Conservation (phyloP, 1,140 invertebrate species). For the Grapholita molesta region DNA sequence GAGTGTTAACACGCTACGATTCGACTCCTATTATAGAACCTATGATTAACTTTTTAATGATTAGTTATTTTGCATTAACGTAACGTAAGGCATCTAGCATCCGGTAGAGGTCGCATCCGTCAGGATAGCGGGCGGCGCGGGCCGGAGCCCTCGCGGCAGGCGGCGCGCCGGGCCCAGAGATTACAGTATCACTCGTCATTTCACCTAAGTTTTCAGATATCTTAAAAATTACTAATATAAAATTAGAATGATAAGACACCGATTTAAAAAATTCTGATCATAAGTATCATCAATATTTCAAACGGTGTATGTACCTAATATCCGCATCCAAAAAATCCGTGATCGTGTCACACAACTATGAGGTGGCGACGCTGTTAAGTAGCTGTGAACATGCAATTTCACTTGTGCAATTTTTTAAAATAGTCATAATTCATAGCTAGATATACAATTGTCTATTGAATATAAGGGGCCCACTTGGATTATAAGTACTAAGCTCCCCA, state of each 20-base stretch:
- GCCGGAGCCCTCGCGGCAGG: background rate
- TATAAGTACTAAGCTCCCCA: slow-evolving; percentile 58
- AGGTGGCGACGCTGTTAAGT: slow-evolving; percentile 67
- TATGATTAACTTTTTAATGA: slow-evolving; percentile 72
- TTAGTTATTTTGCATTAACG: slow-evolving; percentile 68
- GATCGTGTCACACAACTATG: slow-evolving; percentile 56
- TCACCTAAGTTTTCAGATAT: slow-evolving; percentile 63
- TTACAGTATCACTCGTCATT: slow-evolving; percentile 77
- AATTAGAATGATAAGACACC: slow-evolving; percentile 58
- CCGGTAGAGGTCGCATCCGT: slow-evolving; percentile 67
- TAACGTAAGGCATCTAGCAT: slow-evolving; percentile 74
- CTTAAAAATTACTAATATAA: slow-evolving; percentile 69
- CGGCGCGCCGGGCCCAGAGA: slow-evolving; percentile 60
- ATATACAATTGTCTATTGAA: slow-evolving; percentile 76
- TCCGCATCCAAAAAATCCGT: slow-evolving; percentile 54
- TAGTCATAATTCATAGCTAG: slow-evolving; percentile 77
- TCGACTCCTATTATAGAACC: slow-evolving; percentile 72
- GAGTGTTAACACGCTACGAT: slow-evolving; percentile 76
- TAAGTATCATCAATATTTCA: slow-evolving; percentile 54
- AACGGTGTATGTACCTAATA: slow-evolving; percentile 39
- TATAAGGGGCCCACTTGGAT: slow-evolving; percentile 70
- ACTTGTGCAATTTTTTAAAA: slow-evolving; percentile 76
- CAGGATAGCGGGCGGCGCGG: slow-evolving; percentile 52
- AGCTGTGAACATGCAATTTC: slow-evolving; percentile 75
- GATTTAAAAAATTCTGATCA: slow-evolving; percentile 52